Evolutionary conservation across 2,113 vertebrate species (phyloP), one percentile per base, ranked within the genome.

Genomic region (Hydropotes inermis): DNA sequence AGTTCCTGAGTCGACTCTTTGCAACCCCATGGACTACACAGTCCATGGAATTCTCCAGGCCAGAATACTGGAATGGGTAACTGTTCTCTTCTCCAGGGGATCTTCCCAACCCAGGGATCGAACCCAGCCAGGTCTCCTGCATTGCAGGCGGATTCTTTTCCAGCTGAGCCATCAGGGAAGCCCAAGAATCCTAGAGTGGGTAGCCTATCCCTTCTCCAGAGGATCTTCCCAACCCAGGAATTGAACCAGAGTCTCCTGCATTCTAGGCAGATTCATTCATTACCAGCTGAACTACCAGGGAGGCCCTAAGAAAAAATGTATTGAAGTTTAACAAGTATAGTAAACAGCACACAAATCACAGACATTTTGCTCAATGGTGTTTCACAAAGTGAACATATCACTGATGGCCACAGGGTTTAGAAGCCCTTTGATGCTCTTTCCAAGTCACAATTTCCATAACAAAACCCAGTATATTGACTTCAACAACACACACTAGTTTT

Each of bases 391-490:
- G 27, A 87, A 36, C 3, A 1, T 5, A 30, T 9, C 2, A 30
- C 1, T 6, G 12, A 30, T 14, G n/a, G 5, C 4, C 25, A 61
- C 2, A 28, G 11, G 4, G n/a, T 11, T 15, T 33, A 12, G 5
- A 54, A 19, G 1, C 36, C 1, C 6, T 54, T 3, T 12, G 4
- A 15, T 28, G 6, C 6, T 19, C 13, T 21, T 21, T 45, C 25
- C 13, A 58, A 50, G 1, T 28, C 36, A 28, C n/a, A 67, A 0
- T 39, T 1, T 28, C 9, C 5, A 43, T 2, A 57, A 28, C 11
- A 14, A 8, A 67, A 43, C 19, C 17, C 16, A 67, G 1, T 33
- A n/a, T 27, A 13, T 6, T 47, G 25, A 45, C 13, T 28, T 70
- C 1, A 45, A 45, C 1, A n/a, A 57, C 17, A 50, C 6, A 36